Conservation (phyloP, 2,113 vertebrate genomes). For the Sturnus vulgaris region DNA sequence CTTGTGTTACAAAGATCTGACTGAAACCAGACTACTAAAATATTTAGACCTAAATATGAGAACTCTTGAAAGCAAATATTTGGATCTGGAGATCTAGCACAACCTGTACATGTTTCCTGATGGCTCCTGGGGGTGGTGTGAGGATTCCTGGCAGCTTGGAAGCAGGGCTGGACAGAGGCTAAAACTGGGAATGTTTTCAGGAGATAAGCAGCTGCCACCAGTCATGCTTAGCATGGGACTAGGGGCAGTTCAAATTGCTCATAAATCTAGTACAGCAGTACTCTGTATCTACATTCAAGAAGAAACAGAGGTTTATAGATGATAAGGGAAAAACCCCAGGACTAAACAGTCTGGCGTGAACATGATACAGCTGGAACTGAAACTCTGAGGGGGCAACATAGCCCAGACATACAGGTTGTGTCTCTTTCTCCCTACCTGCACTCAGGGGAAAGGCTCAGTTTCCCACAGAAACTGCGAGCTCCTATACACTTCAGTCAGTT, state of each 20-base stretch:
- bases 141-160: not conserved
- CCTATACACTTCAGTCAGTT: not conserved
- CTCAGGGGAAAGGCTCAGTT: not conserved
- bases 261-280: not conserved
- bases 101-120: not conserved
- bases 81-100: not conserved
- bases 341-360: not conserved
- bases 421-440: not conserved
- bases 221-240: not conserved
- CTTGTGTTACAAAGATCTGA: not conserved
- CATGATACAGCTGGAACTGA: not conserved
- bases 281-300: not conserved
- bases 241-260: not conserved
- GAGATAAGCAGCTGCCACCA: not conserved
- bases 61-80: not conserved
- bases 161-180: not conserved
- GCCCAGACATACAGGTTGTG: not conserved
- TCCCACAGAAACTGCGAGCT: not conserved
- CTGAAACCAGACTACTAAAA: not conserved
- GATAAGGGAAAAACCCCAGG: not conserved
- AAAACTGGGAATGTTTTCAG: not conserved
- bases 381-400: not conserved
- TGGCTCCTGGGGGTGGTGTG: not conserved
- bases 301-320: not conserved
- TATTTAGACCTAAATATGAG: not conserved